Evolutionary conservation across 2,113 vertebrate species (phyloP), one percentile per base, ranked within the genome.

Genomic region (Gymnobelideus leadbeateri): DNA sequence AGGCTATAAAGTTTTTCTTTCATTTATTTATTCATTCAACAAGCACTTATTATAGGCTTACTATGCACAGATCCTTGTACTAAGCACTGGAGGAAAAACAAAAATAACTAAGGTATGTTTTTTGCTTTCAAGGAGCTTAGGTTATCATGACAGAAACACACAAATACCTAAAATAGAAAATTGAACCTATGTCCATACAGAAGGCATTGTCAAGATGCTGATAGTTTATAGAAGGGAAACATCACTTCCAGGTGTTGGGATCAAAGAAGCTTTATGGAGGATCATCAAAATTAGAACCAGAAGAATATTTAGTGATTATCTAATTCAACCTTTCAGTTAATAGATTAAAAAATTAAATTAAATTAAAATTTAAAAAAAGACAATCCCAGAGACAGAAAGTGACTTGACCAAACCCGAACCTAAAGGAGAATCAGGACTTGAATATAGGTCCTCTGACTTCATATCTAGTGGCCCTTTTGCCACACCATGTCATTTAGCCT

Each of bases 1-100:
- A 3, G 50, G 89, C 50, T 95, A 46, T 49, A 8, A 90, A 91
- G 37, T 92, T 12, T 52, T 92, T 89, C 52, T 49, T 84, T 95
- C 89, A 90, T 95, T 94, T 77, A 54, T 57, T 26, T 28, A 57
- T 61, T 37, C 37, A 37, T n/a, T n/a, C 61, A 68, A n/a, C 31
- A 68, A 37, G 25, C 31, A 68, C n/a, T 68, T 68, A 68, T 16
- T n/a, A n/a, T n/a, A n/a, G 31, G 0, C 31, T 31, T 68, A n/a
- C 31, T 68, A 68, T 68, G 31, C n/a, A 14, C 57, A 61, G 3
- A 61, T 31, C 2, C 3, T 61, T 61, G 57, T 31, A 68, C 61
- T 37, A 37, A 37, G 61, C 31, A 26, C 31, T 68, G 31, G 61
- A 31, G 11, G 31, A 37, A 11, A 68, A 68, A 37, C 31, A 68